Percentiles rank a stretch among this genome's conserved stretches.
Evolutionary conservation across 2,797 vertebrate genomes (phyloP).

Genomic region (Parotocinclus haroldoi): DNA sequence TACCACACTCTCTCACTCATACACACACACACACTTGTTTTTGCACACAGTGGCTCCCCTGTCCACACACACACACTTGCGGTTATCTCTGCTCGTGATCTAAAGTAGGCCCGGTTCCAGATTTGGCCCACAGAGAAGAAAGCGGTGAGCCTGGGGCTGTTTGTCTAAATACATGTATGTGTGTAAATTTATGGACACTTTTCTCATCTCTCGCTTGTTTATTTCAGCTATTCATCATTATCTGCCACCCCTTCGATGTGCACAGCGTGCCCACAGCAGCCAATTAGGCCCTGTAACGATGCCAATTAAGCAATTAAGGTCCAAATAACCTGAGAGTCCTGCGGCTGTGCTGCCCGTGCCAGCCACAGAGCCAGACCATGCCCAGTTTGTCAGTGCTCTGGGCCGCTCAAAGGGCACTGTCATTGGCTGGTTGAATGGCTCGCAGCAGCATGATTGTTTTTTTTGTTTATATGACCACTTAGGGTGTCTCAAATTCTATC

Average conservation of each 20-base stretch:
- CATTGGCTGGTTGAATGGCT: slow-evolving; percentile 31
- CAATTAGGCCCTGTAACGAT: slow-evolving; percentile 63
- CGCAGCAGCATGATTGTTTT: too few species aligned
- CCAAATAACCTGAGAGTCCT: slow-evolving; percentile 56
- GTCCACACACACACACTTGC: slow-evolving; percentile 26
- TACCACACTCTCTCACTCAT: slow-evolving; percentile 16
- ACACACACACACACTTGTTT: slow-evolving; percentile 14
- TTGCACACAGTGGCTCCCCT: slow-evolving; percentile 6
- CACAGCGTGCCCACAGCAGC: slow-evolving; percentile 46
- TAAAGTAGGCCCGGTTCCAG: slow-evolving; percentile 23
- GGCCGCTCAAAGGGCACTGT: slow-evolving; percentile 20
- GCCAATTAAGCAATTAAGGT: slow-evolving; percentile 70
- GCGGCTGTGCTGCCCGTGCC: slow-evolving; percentile 36
- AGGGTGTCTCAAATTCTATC: too few species aligned
- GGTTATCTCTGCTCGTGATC: slow-evolving; percentile 35
- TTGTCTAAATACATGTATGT: slow-evolving; percentile 14
- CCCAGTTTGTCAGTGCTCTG: slow-evolving; percentile 13
- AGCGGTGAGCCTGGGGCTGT: neutral
- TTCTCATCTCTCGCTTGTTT: slow-evolving; percentile 26
- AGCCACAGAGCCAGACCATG: slow-evolving; percentile 11
- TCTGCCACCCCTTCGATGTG: slow-evolving; percentile 31
- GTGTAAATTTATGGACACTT: slow-evolving; percentile 24
- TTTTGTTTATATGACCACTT: too few species aligned
- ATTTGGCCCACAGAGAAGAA: slow-evolving; percentile 17
- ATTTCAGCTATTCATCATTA: slow-evolving; percentile 44